These are phyloP conservation scores for Manis crassicaudata DNA, from an alignment of 2,797 vertebrate species.

Conservation along the genomic window DNA sequence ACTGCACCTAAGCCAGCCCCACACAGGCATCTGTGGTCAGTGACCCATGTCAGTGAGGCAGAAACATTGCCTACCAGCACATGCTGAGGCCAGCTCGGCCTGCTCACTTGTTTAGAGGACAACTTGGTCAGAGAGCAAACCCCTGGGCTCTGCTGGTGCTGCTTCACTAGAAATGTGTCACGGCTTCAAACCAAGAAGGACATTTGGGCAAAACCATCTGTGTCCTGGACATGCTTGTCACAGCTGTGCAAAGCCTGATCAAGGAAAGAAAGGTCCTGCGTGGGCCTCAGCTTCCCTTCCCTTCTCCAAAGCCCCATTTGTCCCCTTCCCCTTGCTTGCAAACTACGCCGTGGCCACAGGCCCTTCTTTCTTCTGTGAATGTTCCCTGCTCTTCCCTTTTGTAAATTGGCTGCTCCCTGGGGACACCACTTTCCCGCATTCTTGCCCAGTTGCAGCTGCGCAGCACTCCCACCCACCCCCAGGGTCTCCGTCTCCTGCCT, in stretches of 20 bases:
- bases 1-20: background rate
- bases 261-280: background rate
- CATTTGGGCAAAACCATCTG: background rate
- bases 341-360: no score
- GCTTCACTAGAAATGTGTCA: background rate
- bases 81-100: background rate
- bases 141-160: background rate
- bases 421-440: accelerated
- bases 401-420: no score
- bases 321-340: no score
- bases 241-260: background rate
- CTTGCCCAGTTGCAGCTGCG: accelerated
- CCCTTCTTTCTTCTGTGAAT: accelerated
- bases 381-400: background rate
- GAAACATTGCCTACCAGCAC: conserved; percentile 4
- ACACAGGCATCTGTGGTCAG: background rate
- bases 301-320: background rate
- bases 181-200: background rate
- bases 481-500: no score
- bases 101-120: background rate
- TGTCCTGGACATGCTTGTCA: no score
- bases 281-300: background rate
- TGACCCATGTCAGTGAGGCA: background rate
- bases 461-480: no score
- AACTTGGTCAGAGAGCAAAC: background rate